These are phyloP conservation scores for Byasa hedistus DNA, from an alignment of 2,888 invertebrate genomes.

Conservation along the genomic window DNA sequence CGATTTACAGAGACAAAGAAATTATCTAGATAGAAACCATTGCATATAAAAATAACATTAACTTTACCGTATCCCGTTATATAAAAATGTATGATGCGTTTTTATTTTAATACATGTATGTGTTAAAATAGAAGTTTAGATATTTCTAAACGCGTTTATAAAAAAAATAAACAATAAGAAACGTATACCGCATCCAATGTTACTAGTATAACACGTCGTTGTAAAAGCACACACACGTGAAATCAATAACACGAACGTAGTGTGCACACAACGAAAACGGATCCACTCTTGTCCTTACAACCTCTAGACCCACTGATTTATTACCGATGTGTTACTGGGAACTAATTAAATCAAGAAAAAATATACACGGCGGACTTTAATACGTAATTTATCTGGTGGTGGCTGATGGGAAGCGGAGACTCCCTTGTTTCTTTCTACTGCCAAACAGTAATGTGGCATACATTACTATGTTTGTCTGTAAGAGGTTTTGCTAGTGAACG, in stretches of 20 bases:
- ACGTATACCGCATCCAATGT: slow-evolving; percentile 36
- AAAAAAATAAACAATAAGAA: neutral
- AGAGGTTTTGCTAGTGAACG: too few species aligned
- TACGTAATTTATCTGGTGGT: too few species aligned
- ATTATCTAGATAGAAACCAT: too few species aligned
- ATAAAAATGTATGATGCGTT: neutral
- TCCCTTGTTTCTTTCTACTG: too few species aligned
- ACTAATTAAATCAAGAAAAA: slow-evolving; percentile 31
- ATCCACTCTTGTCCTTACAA: slow-evolving; percentile 28
- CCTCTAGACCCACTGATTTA: slow-evolving; percentile 29
- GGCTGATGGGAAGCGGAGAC: too few species aligned
- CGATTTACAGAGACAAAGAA: too few species aligned
- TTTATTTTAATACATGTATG: too few species aligned
- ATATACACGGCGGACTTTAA: neutral
- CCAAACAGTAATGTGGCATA: too few species aligned
- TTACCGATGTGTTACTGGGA: slow-evolving; percentile 28
- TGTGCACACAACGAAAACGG: slow-evolving; percentile 22
- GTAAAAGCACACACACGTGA: slow-evolving; percentile 43
- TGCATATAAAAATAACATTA: neutral
- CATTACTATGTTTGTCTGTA: too few species aligned
- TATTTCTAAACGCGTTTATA: too few species aligned
- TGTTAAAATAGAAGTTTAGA: too few species aligned
- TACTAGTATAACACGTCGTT: slow-evolving; percentile 31
- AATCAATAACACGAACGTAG: slow-evolving; percentile 48
- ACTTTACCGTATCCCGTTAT: neutral